Base-by-base conservation (phyloP, 2,888 invertebrate species). In the Drosophila peninsularis region DNA sequence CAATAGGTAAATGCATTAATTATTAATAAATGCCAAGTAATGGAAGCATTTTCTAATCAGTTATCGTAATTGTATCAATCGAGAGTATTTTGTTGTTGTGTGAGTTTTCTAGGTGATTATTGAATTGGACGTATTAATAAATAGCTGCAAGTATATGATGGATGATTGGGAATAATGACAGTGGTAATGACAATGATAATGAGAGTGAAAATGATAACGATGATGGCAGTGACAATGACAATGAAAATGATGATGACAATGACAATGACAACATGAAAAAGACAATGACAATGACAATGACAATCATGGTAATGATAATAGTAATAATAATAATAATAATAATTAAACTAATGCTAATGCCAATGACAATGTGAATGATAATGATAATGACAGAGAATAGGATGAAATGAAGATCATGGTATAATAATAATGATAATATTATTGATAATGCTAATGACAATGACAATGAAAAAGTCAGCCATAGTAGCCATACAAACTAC, bases 1-100 rank as follows among this genome's bases (percentile, higher is more conserved):
- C 21, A 6, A 30, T 14, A 24, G 34, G 14, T 30, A 47, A 47
- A 47, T 11, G n/a, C 34, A 37, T 64, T 24, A 63, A 30, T 65
- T 52, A 64, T 41, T 50, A 17, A 11, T 14, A 36, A 4, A 32
- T 32, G 13, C 30, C 32, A 47, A 19, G 17, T 19, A 21, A 50
- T 42, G 21, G 17, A 21, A 0, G 7, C 14, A 13, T 36, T 63
- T 36, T 21, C 52, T 21, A 13, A 36, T 42, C 14, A 21, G 37
- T 24, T 36, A 45, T 3, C 19, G 30, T 53, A 36, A 44, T 21
- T 17, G 10, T 44, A 24, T 17, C 7, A 53, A 41, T 13, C 10
- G 52, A 17, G 17, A 5, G 9, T 13, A 17, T 13, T 24, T 24
- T 37, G 13, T 24, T 44, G 9, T 24, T 24, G 44, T 24, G 9